phyloP scores from a whole-genome alignment of 2,113 vertebrate genomes.

The Oreotragus oreotragus region DNA sequence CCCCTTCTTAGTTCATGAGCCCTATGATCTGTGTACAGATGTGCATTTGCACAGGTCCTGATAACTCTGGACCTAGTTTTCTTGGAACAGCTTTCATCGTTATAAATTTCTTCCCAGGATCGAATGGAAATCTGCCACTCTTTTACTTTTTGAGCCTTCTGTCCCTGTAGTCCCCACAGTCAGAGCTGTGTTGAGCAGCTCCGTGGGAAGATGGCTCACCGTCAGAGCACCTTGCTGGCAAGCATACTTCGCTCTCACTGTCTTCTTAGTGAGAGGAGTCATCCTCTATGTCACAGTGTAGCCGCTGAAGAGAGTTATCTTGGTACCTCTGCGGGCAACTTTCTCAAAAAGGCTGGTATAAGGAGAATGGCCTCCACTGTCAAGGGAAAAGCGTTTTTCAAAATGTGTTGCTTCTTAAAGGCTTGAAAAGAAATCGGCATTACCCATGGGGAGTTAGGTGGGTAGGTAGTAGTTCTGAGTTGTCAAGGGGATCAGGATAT shows the following conservation, averaged over 20 bases:
- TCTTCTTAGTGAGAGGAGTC: neutral
- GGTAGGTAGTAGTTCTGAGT: neutral
- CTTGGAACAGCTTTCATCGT: neutral
- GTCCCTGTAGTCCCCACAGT: neutral
- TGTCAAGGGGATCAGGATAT: neutral
- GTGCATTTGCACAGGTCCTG: neutral
- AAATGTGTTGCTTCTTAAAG: neutral
- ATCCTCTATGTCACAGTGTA: fast-evolving
- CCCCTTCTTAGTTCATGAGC: neutral
- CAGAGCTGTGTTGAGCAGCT: neutral
- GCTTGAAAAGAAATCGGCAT: neutral
- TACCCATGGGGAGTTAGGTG: neutral
- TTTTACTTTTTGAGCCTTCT: neutral
- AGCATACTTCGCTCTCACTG: fast-evolving
- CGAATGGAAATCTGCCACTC: neutral
- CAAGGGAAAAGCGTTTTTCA: neutral
- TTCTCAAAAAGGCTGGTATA: neutral
- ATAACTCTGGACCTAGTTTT: neutral
- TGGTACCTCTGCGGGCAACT: neutral
- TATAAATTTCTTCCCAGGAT: neutral
- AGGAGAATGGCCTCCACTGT: neutral
- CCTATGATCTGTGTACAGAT: neutral
- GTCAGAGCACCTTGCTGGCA: too few species aligned
- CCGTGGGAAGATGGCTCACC: neutral
- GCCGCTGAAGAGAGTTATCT: neutral